These are phyloP conservation scores for Passer domesticus DNA, from an alignment of 2,113 vertebrate species.

Conservation along the genomic window DNA sequence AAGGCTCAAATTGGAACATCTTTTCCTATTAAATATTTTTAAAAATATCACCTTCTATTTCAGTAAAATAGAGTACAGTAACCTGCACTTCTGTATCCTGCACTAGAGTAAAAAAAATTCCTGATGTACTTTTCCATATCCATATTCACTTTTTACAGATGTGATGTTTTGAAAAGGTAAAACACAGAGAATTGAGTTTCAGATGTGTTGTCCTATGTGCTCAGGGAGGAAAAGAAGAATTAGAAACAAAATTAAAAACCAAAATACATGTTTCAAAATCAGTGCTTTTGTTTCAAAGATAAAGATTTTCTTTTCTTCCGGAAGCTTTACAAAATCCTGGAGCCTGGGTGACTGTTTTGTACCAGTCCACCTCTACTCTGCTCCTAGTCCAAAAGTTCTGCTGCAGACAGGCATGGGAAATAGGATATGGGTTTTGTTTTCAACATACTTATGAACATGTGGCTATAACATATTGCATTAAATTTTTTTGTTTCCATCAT, in stretches of 20 bases:
- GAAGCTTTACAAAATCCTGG: neutral
- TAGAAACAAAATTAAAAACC: neutral
- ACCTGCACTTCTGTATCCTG: neutral
- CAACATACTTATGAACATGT: neutral
- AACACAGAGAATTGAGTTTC: neutral
- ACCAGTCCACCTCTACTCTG: neutral
- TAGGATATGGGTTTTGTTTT: neutral
- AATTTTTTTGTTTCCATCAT: neutral
- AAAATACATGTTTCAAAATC: neutral
- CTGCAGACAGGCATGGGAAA: neutral
- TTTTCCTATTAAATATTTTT: constrained; percentile 7
- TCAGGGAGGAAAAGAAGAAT: neutral
- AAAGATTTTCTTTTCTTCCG: neutral
- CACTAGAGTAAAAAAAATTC: neutral
- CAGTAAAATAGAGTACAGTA: neutral
- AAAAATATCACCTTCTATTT: neutral
- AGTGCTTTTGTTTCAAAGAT: neutral
- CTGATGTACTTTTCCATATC: neutral
- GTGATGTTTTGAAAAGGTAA: neutral
- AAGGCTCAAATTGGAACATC: neutral
- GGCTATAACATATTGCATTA: neutral
- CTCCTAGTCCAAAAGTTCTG: neutral
- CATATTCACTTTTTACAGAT: neutral
- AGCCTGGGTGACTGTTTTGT: neutral
- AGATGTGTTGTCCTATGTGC: neutral